Base-by-base conservation (phyloP, 2,113 vertebrate species). In the Cyprinodon brontotheroides region DNA sequence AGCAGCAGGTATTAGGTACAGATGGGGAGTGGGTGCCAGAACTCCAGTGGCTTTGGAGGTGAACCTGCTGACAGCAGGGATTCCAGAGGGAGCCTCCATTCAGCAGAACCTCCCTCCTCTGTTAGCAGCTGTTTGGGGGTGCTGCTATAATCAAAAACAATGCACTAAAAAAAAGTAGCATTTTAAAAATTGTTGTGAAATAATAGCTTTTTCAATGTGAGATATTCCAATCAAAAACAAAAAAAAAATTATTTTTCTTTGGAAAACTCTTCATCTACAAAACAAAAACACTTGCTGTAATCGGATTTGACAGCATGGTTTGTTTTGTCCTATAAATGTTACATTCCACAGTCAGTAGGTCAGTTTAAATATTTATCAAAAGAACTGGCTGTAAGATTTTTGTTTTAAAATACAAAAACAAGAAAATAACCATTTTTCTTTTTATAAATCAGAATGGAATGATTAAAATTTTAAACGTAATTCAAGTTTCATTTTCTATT, bases 51-150 rank as follows among this genome's bases (percentile, higher is more conserved):
- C 72, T 86, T 89, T 83, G 68, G 57, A 89, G 72, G 73, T 47
- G 79, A 86, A 89, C 68, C 64, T 83, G 87, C 87, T 91, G 88
- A 92, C 85, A 69, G 70, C 72, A 79, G 72, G 78, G 76, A 92
- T 89, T 92, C 86, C 83, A 85, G 36, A 86, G 84, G 68, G 79
- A 80, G 81, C 3, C 60, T 81, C 70, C 69, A 65, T 83, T 88
- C 76, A 86, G 85, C 88, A 70, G 78, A 63, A 86, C 86, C 70
- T 76, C 78, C n/a, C n/a, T 75, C 80, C 72, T 86, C 71, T 78
- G 69, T 71, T 62, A 79, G 80, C 79, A 87, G 86, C 84, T 81
- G 75, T 82, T 84, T 75, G 43, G n/a, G 43, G 62, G 75, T n/a
- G 66, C 50, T 6, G 22, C 39, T 62, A 74, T 75, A 75, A 77